Base-by-base conservation (phyloP, 2,797 vertebrate species). In the Hippoglossus hippoglossus region DNA sequence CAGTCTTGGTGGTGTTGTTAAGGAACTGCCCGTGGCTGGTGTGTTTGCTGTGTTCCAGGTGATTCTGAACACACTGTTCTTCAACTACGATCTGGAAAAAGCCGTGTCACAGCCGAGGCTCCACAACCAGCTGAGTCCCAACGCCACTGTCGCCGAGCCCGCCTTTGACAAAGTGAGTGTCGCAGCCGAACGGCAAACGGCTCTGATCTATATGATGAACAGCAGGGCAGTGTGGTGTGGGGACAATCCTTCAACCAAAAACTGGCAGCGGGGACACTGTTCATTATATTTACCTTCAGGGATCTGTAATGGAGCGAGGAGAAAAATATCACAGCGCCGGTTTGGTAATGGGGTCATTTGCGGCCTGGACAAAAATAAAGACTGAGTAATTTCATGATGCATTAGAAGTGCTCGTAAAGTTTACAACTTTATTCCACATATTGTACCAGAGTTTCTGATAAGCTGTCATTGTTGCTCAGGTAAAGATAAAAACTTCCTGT, bases 61-160 rank as follows among this genome's bases (percentile, higher is more conserved):
- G 0, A 96, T 99, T 77, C 94, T 99, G 41, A 95, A 97, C 1
- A 75, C 84, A 3, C 82, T 99, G 25, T 98, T 96, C 95, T 97
- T 99, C 49, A 79, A 94, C 58, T 96, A 96, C 0, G 91, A 97
- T 4, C 79, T 96, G 70, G 90, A 94, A 63, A 93, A 74, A 64
- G 90, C 97, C 0, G 94, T 99, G 50, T 88, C 87, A 25, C 94
- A 96, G 15, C 95, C 95, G 0, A 92, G 98, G 73, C 8, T 99
- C 39, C 98, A 99, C 5, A 96, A 99, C 85, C 98, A 99, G 86
- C 95, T 99, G 46, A 91, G 90, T 57, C 97, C 97, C 47, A 96
- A 94, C 46, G 0, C 53, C 47, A 96, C 96, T 0, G 60, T 86
- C 0, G 87, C 92, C 4, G 98, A 99, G 89, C 61, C 46, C 0